Percentiles rank a stretch among this genome's conserved stretches.
Conservation (phyloP, 2,888 invertebrate genomes). For the Acleris cristana region DNA sequence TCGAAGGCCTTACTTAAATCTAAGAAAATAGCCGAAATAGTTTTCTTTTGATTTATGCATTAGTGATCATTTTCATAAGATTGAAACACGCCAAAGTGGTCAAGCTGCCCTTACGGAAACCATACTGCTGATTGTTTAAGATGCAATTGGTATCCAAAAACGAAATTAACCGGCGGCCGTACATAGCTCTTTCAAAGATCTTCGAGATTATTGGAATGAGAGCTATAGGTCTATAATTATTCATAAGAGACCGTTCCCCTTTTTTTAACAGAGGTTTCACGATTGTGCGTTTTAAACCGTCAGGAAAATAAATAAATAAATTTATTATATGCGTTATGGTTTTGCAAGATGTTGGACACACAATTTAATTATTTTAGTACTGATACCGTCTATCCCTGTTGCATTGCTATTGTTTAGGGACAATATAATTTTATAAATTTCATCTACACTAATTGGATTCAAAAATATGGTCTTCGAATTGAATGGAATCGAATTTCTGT, state of each 20-base stretch:
- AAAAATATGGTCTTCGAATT: not conserved
- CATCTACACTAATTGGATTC: not conserved
- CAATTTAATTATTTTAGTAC: constrained; percentile 1
- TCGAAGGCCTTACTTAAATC: too few species aligned
- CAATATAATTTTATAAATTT: not conserved
- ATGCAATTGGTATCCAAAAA: not conserved
- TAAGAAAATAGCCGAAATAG: too few species aligned
- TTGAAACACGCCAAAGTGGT: constrained; percentile 6
- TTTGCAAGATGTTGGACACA: not conserved
- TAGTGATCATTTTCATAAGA: not conserved
- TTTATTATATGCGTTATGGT: not conserved
- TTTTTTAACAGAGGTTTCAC: not conserved
- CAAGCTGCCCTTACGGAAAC: not conserved
- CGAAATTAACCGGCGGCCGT: not conserved
- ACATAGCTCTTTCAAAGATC: not conserved
- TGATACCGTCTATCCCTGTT: not conserved
- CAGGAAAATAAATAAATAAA: not conserved
- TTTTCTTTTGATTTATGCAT: not conserved
- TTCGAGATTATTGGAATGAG: not conserved
- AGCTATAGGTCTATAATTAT: constrained; percentile 6
- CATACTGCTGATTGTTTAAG: constrained; percentile 7
- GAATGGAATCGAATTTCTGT: not conserved
- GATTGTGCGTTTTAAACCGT: not conserved
- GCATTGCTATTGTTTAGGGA: constrained; percentile 4
- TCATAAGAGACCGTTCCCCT: not conserved